Percentiles rank a stretch among this genome's conserved stretches.
phyloP scores from a whole-genome alignment of 2,888 invertebrate species.

The Acanthopleura granulata region DNA sequence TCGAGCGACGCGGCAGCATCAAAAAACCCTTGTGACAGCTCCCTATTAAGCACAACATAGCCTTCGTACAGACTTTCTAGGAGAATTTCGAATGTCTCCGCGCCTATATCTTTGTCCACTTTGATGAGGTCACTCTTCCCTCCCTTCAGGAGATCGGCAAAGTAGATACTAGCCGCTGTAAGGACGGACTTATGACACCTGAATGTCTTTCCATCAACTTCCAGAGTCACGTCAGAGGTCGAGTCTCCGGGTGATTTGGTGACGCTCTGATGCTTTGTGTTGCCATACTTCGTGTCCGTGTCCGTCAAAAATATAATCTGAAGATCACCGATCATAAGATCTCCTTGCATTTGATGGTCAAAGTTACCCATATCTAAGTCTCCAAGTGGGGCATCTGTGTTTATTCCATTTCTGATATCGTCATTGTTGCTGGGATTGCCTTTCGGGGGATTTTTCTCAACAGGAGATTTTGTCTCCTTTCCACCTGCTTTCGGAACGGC shows the following conservation, averaged over 20 bases:
- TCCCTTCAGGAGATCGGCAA: constrained; percentile 67
- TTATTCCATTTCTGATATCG: not conserved
- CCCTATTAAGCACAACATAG: constrained; percentile 61
- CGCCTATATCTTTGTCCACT: constrained; percentile 63
- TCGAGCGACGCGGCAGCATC: constrained; percentile 58
- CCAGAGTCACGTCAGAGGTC: constrained; percentile 66
- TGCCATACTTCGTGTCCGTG: constrained; percentile 63
- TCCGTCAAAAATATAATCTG: constrained; percentile 32
- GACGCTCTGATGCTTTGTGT: constrained; percentile 58
- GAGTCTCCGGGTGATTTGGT: constrained; percentile 64
- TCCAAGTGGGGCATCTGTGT: not conserved
- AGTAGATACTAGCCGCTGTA: constrained; percentile 65
- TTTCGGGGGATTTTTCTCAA: not conserved
- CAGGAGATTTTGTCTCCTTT: not conserved
- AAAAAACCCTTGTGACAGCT: constrained; percentile 62
- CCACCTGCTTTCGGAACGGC: not conserved
- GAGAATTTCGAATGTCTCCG: constrained; percentile 62
- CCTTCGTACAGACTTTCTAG: constrained; percentile 69
- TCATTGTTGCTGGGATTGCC: not conserved
- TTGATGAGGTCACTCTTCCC: constrained; percentile 65
- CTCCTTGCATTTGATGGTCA: not conserved
- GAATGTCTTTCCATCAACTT: constrained; percentile 60
- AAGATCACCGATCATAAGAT: constrained; percentile 9
- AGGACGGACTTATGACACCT: constrained; percentile 65
- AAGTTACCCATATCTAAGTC: not conserved